A percentile compares a stretch with the other conserved stretches of the same genome.
phyloP scores from a whole-genome alignment of 2,888 invertebrate genomes.

The Syritta pipiens region DNA sequence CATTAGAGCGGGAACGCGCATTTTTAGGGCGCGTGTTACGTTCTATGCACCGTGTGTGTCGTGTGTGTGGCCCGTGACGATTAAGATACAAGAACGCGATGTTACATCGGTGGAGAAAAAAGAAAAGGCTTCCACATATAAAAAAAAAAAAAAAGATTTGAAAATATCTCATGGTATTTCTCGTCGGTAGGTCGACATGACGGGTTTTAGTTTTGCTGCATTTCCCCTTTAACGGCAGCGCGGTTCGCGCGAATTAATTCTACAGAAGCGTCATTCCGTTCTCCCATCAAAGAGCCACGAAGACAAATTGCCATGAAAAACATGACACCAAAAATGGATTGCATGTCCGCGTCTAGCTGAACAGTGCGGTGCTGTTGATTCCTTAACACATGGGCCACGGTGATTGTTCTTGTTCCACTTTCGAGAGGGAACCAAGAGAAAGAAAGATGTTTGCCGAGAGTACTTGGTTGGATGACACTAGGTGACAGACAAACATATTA shows the following conservation, averaged over 20 bases:
- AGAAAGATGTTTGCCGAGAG: constrained; percentile 64
- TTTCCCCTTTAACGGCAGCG: background rate
- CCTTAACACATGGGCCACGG: constrained; percentile 14
- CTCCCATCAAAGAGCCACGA: constrained; percentile 69
- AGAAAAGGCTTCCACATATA: background rate
- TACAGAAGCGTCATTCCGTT: constrained; percentile 40
- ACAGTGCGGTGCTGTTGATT: constrained; percentile 15
- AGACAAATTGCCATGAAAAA: constrained; percentile 78
- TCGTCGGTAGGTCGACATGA: constrained; percentile 14
- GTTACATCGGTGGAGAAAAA: constrained; percentile 13
- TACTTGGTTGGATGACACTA: constrained; percentile 70
- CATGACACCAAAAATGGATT: constrained; percentile 75
- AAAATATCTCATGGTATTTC: constrained; percentile 47
- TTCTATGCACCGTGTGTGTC: too few relatives aligned
- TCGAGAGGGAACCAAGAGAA: constrained; percentile 43
- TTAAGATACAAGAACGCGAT: constrained; percentile 31
- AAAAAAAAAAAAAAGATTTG: constrained; percentile 9
- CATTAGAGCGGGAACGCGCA: constrained; percentile 8
- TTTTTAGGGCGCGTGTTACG: constrained; percentile 57
- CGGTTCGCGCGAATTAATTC: constrained; percentile 20
- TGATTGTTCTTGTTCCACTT: constrained; percentile 29
- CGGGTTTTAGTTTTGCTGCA: background rate
- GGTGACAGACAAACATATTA: constrained; percentile 72
- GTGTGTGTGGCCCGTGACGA: constrained; percentile 55
- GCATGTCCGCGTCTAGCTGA: constrained; percentile 53